Percentiles rank a stretch among this genome's conserved stretches.
These are phyloP conservation scores for Oncorhynchus tshawytscha DNA, from an alignment of 2,113 vertebrate species.

Conservation along the genomic window DNA sequence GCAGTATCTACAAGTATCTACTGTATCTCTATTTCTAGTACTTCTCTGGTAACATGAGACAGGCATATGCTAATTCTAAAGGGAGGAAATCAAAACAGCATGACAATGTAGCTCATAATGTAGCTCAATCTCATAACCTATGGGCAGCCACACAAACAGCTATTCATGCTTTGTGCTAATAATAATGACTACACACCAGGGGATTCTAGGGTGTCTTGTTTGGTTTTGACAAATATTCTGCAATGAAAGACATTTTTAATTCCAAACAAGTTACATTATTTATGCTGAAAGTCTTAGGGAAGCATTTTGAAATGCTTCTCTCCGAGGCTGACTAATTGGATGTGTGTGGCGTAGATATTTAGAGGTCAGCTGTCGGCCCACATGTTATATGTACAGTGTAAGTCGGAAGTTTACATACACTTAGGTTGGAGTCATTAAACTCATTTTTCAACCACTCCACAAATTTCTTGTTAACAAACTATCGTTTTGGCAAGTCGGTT, in stretches of 20 bases:
- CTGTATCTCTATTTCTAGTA: background rate
- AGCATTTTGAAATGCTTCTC: background rate
- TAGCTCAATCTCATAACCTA: background rate
- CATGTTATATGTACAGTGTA: too few relatives aligned
- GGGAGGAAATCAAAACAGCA: background rate
- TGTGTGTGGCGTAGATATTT: background rate
- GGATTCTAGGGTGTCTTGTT: background rate
- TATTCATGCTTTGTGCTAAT: slow-evolving; percentile 9
- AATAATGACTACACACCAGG: slow-evolving; percentile 3
- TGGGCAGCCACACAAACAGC: slow-evolving; percentile 2
- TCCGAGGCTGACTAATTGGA: background rate
- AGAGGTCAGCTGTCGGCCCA: background rate
- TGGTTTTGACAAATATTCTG: slow-evolving; percentile 14
- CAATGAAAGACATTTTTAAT: slow-evolving; percentile 24
- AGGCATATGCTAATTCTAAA: background rate
- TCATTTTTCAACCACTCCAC: too few relatives aligned
- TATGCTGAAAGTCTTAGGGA: slow-evolving; percentile 10
- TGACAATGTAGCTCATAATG: background rate
- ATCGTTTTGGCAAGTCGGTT: too few relatives aligned
- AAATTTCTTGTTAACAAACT: too few relatives aligned
- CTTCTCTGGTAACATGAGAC: background rate
- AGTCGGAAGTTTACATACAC: too few relatives aligned
- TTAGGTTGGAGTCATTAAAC: too few relatives aligned
- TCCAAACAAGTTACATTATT: slow-evolving; percentile 33
- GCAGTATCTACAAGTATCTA: too few relatives aligned